Percentiles rank a stretch among this genome's conserved stretches.
Conservation (phyloP, 2,888 invertebrate genomes). For the Diploptera punctata region DNA sequence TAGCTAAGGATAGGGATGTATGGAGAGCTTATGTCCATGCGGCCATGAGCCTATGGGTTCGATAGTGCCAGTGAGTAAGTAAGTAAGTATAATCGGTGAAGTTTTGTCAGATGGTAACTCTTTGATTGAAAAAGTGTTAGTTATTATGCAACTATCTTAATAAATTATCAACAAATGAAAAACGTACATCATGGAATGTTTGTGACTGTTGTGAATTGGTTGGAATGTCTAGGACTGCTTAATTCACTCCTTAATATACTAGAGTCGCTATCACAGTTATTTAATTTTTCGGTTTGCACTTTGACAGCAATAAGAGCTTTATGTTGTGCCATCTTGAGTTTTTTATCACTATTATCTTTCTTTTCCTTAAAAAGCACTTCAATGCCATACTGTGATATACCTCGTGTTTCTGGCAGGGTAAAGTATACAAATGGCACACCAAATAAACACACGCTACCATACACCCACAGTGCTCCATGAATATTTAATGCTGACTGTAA, state of each 20-base stretch:
- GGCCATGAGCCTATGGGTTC: no score
- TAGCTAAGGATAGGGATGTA: no score
- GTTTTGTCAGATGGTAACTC: no score
- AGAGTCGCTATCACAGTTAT: neutral
- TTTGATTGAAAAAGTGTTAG: no score
- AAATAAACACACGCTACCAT: constrained; percentile 52
- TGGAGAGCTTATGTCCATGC: no score
- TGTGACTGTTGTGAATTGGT: no score
- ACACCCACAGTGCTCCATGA: constrained; percentile 52
- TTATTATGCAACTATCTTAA: no score
- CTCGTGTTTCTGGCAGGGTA: constrained; percentile 60
- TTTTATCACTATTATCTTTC: neutral
- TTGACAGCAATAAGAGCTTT: constrained; percentile 4
- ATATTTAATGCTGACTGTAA: constrained; percentile 44
- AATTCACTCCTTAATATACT: neutral
- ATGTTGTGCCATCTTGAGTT: constrained; percentile 4
- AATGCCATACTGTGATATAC: constrained; percentile 47
- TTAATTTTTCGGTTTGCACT: neutral
- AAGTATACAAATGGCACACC: constrained; percentile 54
- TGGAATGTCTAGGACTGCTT: neutral
- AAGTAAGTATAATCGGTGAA: no score
- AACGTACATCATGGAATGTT: no score
- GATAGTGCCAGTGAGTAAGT: no score
- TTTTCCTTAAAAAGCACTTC: constrained; percentile 41
- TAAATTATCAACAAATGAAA: no score